phyloP scores from a whole-genome alignment of 1,140 invertebrate species.

The Ceratina calcarata region DNA sequence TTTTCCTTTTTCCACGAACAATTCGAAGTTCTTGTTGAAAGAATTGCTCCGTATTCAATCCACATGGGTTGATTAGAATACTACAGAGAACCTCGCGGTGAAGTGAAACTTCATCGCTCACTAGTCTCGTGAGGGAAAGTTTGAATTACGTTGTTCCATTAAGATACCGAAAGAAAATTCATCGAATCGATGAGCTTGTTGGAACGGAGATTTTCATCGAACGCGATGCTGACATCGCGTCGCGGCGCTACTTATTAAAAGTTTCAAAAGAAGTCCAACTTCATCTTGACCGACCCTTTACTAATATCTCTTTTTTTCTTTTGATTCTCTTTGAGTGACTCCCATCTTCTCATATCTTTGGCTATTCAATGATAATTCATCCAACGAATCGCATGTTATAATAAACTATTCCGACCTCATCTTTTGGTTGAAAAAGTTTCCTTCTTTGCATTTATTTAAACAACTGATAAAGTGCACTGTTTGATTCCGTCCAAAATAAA shows the following conservation, averaged over 20 bases:
- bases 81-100: not conserved
- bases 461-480: not conserved
- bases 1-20: too few species aligned
- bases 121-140: slow-evolving; percentile 25
- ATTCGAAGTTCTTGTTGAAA: not conserved
- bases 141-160: slow-evolving; percentile 27
- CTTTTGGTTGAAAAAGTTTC: too few species aligned
- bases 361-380: not conserved
- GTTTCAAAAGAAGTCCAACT: not conserved
- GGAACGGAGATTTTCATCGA: not conserved
- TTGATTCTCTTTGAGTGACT: too few species aligned
- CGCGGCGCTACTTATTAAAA: slow-evolving; percentile 30
- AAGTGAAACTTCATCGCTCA: slow-evolving; percentile 15
- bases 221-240: not conserved
- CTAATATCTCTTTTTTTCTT: not conserved
- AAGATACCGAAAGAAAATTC: slow-evolving; percentile 18
- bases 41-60: not conserved
- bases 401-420: too few species aligned
- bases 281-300: not conserved
- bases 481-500: not conserved
- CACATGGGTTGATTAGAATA: not conserved
- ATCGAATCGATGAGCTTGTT: slow-evolving; percentile 15
- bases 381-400: too few species aligned
- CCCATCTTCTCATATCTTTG: not conserved
- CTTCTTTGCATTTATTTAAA: too few species aligned